These are phyloP conservation scores for Festucalex cinctus DNA, from an alignment of 2,113 vertebrate species.

Conservation along the genomic window DNA sequence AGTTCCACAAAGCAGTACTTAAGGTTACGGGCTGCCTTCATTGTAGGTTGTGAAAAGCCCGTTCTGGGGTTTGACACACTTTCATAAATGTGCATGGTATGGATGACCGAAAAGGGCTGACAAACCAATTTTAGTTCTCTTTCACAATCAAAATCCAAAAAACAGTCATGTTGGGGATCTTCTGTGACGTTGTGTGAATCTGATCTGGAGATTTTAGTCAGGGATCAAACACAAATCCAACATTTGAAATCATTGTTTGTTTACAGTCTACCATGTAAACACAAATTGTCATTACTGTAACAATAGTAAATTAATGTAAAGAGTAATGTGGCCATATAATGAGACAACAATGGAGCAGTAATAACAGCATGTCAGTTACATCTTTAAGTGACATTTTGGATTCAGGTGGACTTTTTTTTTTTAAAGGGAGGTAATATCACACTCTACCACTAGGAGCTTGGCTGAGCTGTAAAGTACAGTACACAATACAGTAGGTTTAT, in stretches of 20 bases:
- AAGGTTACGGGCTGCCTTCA: slow-evolving; percentile 57
- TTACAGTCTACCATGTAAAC: slow-evolving; percentile 47
- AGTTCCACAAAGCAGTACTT: slow-evolving; percentile 63
- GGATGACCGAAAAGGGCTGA: slow-evolving; percentile 36
- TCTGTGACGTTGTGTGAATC: slow-evolving; percentile 47
- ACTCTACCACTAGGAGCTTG: slow-evolving; percentile 61
- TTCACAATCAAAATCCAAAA: slow-evolving; percentile 31
- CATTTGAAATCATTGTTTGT: slow-evolving; percentile 58
- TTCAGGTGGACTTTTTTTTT: slow-evolving; percentile 10
- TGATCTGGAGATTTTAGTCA: slow-evolving; percentile 41
- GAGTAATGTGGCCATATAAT: slow-evolving; percentile 34
- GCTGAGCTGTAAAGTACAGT: slow-evolving; percentile 30
- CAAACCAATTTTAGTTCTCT: slow-evolving; percentile 34
- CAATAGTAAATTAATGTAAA: slow-evolving; percentile 53
- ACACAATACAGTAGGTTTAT: slow-evolving; percentile 13
- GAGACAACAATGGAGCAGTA: slow-evolving; percentile 35
- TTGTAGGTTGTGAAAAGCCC: slow-evolving; percentile 45
- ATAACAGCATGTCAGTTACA: slow-evolving; percentile 30
- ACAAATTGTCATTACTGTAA: slow-evolving; percentile 41
- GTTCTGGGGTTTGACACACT: slow-evolving; percentile 27
- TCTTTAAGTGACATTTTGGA: slow-evolving; percentile 26
- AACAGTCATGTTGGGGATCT: slow-evolving; percentile 47
- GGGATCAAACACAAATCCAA: slow-evolving; percentile 49
- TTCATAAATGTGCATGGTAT: slow-evolving; percentile 16
- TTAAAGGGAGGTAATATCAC: background rate